phyloP scores from a whole-genome alignment of 2,797 vertebrate species.

The Pseudotriccus pelzelni region DNA sequence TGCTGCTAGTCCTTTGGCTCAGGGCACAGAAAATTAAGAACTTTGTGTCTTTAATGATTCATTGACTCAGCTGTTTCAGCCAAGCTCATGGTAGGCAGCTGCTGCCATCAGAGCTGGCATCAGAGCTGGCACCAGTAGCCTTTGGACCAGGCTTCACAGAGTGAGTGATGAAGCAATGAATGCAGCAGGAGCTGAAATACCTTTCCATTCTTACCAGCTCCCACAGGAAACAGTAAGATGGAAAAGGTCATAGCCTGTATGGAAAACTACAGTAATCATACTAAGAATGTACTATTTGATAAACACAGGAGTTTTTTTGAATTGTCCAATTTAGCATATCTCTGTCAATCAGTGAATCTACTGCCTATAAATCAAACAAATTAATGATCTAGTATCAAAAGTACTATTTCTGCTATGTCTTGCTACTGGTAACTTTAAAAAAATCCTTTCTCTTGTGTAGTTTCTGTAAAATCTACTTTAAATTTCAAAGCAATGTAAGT shows the following conservation, averaged over 20 bases:
- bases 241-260: not conserved
- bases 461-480: not conserved
- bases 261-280: not conserved
- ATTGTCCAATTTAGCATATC: fast-evolving
- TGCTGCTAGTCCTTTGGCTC: not conserved
- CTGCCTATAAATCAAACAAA: not conserved
- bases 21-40: not conserved
- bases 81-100: not conserved
- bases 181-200: not conserved
- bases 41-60: not conserved
- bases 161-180: not conserved
- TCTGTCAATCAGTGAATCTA: not conserved
- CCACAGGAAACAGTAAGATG: not conserved
- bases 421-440: not conserved
- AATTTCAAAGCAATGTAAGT: not conserved
- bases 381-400: not conserved
- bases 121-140: not conserved
- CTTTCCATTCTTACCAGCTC: not conserved
- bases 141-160: not conserved
- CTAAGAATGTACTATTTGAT: not conserved
- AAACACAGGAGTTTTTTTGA: fast-evolving
- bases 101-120: not conserved
- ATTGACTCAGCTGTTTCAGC: not conserved
- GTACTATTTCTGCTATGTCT: not conserved
- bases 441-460: not conserved